These are phyloP conservation scores for Ascidia mentula DNA, from an alignment of 23 tunicate species.

Conservation along the genomic window DNA sequence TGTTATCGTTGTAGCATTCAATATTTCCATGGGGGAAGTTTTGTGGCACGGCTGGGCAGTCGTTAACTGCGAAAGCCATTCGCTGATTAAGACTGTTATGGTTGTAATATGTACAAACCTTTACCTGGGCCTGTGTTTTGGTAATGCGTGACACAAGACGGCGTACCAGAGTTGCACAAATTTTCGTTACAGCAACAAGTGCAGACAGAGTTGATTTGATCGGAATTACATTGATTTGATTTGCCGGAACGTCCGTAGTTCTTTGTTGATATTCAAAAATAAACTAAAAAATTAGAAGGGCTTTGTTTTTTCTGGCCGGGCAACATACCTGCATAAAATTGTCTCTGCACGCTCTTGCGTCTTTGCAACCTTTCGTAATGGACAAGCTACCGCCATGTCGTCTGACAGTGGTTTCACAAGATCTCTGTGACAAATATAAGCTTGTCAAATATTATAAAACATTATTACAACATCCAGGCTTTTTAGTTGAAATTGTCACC, in stretches of 20 bases:
- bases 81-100: no score
- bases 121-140: not conserved
- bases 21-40: not conserved
- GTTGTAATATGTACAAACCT: not conserved
- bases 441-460: no score
- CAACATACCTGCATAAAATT: slow-evolving; percentile 30
- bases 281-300: not conserved
- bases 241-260: not conserved
- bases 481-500: no score
- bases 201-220: slow-evolving; percentile 34
- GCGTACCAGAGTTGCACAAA: slow-evolving; percentile 23
- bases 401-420: not conserved
- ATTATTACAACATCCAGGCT: no score
- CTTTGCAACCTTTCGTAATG: slow-evolving; percentile 35
- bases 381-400: not conserved
- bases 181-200: slow-evolving; percentile 35
- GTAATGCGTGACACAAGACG: slow-evolving; percentile 13
- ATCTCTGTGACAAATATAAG: not conserved
- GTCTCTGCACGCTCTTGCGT: slow-evolving; percentile 34
- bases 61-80: not conserved
- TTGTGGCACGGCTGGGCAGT: not conserved
- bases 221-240: slow-evolving; percentile 10
- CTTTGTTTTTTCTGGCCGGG: slow-evolving; percentile 15
- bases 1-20: not conserved
- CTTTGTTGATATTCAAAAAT: not conserved